Conservation (phyloP, 2,888 invertebrate species). For the Anaspis maculata region DNA sequence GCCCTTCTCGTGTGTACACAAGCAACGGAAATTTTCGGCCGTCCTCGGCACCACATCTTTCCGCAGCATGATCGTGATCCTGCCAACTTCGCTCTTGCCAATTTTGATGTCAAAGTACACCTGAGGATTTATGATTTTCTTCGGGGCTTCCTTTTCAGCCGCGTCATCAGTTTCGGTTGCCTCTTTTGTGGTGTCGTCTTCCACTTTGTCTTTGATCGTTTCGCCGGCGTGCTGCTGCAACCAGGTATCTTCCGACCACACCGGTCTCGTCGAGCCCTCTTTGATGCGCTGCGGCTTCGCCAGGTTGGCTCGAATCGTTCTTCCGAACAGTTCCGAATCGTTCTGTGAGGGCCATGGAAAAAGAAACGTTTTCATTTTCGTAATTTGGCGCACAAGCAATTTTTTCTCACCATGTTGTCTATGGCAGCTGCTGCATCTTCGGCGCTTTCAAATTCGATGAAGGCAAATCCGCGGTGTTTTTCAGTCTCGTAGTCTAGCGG, state of each 20-base stretch:
- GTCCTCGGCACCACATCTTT: constrained; percentile 93
- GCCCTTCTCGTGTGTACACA: constrained; percentile 95
- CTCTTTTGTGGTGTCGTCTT: constrained; percentile 29
- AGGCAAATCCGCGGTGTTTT: constrained; percentile 97
- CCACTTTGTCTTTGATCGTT: constrained; percentile 50
- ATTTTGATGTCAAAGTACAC: constrained; percentile 94
- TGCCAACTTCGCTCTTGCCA: constrained; percentile 78
- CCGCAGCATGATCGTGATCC: constrained; percentile 85
- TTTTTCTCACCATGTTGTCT: constrained; percentile 87
- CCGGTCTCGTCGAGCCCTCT: constrained; percentile 88
- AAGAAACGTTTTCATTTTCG: neutral
- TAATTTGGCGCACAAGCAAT: neutral
- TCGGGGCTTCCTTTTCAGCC: constrained; percentile 24
- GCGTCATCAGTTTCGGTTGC: constrained; percentile 7
- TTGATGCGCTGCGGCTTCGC: constrained; percentile 96
- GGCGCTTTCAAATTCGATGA: constrained; percentile 93
- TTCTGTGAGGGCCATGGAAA: constrained; percentile 61
- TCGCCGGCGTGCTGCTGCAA: constrained; percentile 95
- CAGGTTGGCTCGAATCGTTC: constrained; percentile 91
- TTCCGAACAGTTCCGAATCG: constrained; percentile 94
- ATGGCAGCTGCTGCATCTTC: constrained; percentile 99
- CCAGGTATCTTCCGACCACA: constrained; percentile 99
- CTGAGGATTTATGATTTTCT: constrained; percentile 68
- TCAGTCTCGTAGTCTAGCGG: constrained; percentile 97
- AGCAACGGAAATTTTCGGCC: constrained; percentile 84